phyloP scores from a whole-genome alignment of 1,140 invertebrate species.

The Anastatus disparis region DNA sequence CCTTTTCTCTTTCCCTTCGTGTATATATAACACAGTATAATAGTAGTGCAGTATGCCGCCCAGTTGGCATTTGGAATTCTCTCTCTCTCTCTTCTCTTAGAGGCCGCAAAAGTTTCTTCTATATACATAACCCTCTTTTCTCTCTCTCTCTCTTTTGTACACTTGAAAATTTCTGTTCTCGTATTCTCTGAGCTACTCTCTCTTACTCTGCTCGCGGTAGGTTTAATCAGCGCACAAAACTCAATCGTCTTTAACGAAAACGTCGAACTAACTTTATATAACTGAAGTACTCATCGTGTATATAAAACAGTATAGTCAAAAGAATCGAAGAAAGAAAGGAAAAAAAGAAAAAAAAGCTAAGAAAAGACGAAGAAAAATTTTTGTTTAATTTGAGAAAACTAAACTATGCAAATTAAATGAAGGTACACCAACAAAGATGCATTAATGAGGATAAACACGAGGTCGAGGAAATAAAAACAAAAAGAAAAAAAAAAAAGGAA shows the following conservation, averaged over 20 bases:
- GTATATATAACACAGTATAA: too few relatives aligned
- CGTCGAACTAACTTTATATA: too few relatives aligned
- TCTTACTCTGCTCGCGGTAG: slow-evolving; percentile 43
- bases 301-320: too few relatives aligned
- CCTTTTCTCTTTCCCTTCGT: too few relatives aligned
- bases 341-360: neutral
- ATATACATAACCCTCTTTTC: neutral
- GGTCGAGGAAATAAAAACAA: too few relatives aligned
- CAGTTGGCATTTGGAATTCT: slow-evolving; percentile 16
- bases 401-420: slow-evolving; percentile 17
- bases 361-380: neutral
- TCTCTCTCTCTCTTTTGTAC: neutral
- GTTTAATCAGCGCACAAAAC: slow-evolving; percentile 52
- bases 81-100: neutral
- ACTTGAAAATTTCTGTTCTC: too few relatives aligned
- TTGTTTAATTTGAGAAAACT: slow-evolving; percentile 2
- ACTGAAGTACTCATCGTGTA: too few relatives aligned
- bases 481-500: too few relatives aligned
- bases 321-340: neutral
- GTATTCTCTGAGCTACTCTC: too few relatives aligned
- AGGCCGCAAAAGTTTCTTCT: slow-evolving; percentile 3
- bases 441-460: slow-evolving; percentile 32
- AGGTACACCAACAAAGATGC: slow-evolving; percentile 3
- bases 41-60: too few relatives aligned
- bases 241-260: slow-evolving; percentile 33